These are phyloP conservation scores for Limnephilus lunatus DNA, from an alignment of 2,888 invertebrate species.

Conservation along the genomic window DNA sequence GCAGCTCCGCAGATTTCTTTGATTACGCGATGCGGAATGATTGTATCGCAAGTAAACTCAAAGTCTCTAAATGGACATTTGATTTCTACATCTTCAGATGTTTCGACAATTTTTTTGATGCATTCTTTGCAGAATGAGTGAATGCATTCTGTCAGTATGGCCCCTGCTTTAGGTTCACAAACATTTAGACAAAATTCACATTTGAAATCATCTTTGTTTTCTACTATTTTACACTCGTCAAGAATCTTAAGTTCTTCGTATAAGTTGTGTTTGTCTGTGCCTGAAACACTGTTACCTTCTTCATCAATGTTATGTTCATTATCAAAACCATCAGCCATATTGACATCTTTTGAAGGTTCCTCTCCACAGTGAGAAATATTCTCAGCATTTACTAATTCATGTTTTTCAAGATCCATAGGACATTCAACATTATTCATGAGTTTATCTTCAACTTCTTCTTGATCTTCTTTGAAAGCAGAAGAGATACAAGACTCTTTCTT, in stretches of 20 bases:
- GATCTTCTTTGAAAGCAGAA: too few relatives aligned
- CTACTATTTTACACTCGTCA: neutral
- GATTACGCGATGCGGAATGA: neutral
- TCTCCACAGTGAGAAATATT: too few relatives aligned
- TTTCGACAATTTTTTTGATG: neutral
- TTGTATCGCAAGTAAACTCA: neutral
- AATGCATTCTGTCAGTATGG: neutral
- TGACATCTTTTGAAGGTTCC: too few relatives aligned
- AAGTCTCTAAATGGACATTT: neutral
- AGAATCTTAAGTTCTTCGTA: neutral
- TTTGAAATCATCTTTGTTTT: neutral
- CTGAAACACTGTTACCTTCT: too few relatives aligned
- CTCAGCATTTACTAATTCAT: too few relatives aligned
- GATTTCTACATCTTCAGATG: neutral
- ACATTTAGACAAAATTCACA: neutral
- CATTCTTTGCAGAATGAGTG: slow-evolving; percentile 23
- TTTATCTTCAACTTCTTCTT: too few relatives aligned
- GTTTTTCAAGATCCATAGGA: too few relatives aligned
- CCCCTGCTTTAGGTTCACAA: neutral
- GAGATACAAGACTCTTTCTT: neutral
- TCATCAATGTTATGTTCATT: too few relatives aligned
- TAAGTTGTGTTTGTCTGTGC: neutral
- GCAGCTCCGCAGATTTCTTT: neutral
- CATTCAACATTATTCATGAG: too few relatives aligned
- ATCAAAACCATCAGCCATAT: too few relatives aligned